These are phyloP conservation scores for Drosophila neonasuta DNA, from an alignment of 2,888 invertebrate species.

Conservation along the genomic window DNA sequence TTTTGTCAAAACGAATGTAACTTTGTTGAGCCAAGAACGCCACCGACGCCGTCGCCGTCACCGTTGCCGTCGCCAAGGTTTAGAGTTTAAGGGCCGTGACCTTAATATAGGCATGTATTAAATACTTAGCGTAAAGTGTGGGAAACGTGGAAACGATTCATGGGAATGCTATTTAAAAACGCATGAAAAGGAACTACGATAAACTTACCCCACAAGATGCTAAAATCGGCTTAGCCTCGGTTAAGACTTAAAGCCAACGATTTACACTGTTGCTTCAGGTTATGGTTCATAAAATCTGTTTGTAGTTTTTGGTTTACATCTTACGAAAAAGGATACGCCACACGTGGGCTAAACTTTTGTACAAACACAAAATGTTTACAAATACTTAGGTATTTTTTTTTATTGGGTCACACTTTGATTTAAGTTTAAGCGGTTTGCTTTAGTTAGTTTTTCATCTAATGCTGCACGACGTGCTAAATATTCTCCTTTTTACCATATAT, in stretches of 20 bases:
- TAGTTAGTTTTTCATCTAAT: neutral
- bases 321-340: slow-evolving; percentile 5
- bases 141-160: slow-evolving; percentile 1
- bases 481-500: neutral
- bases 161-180: slow-evolving; percentile 7
- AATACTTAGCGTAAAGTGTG: slow-evolving; percentile 4
- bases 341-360: slow-evolving; percentile 14
- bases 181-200: slow-evolving; percentile 15
- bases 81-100: slow-evolving; percentile 4
- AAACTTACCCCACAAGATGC: slow-evolving; percentile 51
- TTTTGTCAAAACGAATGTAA: slow-evolving; percentile 17
- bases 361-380: slow-evolving; percentile 17
- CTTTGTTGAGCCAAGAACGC: neutral
- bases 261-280: slow-evolving; percentile 52
- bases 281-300: slow-evolving; percentile 20
- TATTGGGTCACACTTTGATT: slow-evolving; percentile 16
- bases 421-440: neutral
- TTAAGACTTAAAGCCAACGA: slow-evolving; percentile 34
- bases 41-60: neutral
- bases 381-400: neutral
- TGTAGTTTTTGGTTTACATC: slow-evolving; percentile 23
- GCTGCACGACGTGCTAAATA: neutral
- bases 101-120: slow-evolving; percentile 2
- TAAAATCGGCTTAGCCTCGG: slow-evolving; percentile 42
- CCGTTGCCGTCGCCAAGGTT: slow-evolving; percentile 25